A percentile compares a stretch with the other conserved stretches of the same genome.
Evolutionary conservation across 2,113 vertebrate species (phyloP).

Genomic region (Anhinga anhinga): DNA sequence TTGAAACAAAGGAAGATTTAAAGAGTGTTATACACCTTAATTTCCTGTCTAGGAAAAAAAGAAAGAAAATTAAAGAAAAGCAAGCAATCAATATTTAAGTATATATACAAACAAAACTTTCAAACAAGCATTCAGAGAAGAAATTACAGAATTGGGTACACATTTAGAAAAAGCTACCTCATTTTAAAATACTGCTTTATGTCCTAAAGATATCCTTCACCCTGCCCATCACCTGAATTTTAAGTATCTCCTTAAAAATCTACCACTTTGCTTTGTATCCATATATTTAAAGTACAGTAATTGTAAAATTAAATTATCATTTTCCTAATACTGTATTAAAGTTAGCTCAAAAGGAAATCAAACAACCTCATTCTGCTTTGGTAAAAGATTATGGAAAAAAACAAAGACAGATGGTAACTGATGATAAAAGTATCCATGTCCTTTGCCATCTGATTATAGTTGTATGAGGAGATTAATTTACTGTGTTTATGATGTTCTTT

Average conservation of each 20-base stretch:
- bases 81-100: background rate
- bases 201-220: background rate
- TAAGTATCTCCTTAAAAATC: background rate
- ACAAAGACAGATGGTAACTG: background rate
- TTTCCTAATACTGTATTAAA: background rate
- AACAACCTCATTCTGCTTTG: background rate
- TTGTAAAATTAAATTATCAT: background rate
- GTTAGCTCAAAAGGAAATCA: background rate
- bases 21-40: background rate
- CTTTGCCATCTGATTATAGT: background rate
- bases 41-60: background rate
- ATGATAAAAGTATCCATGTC: background rate
- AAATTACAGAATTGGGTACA: background rate
- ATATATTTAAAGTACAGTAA: background rate
- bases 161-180: background rate
- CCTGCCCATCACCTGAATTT: background rate
- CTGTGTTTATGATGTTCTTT: slow-evolving; percentile 50
- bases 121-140: background rate
- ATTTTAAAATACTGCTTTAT: background rate
- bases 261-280: background rate
- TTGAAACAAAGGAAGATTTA: background rate
- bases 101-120: background rate
- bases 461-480: slow-evolving; percentile 47
- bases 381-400: background rate
- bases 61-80: background rate